Base-by-base conservation (phyloP, 2,888 invertebrate species). In the Luffia ferchaultella region DNA sequence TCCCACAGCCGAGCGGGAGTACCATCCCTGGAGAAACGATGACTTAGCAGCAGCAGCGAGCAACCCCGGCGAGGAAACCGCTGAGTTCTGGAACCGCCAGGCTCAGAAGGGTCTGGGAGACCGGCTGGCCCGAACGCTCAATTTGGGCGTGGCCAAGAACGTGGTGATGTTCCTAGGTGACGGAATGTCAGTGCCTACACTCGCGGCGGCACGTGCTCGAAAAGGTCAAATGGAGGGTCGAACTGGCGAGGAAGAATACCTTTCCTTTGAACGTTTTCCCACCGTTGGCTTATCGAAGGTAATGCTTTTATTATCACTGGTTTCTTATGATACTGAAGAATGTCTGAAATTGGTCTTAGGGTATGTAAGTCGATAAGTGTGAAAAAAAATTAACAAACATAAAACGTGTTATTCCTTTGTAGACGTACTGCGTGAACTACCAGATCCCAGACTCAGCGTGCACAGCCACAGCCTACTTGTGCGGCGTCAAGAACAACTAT, bases 101-200 rank as follows among this genome's bases (percentile, higher is more conserved):
- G 88, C 85, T 0, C 71, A 72, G 48, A 65, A 67, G 2, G 76
- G 64, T 2, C 67, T 88, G 40, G 58, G 62, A 9, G 61, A 66
- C 47, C 76, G 85, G 50, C 58, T 60, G 64, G 30, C 68, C 67
- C 48, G 53, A 74, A 50, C 46, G 7, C 40, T 40, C 40, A 15
- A 40, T 40, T 15, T 7, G 15, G 42, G 48, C 1, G 42, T 30
- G n/a, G 83, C 83, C 1, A 75, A 73, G 57, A 92, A 91, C 69
- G 74, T 90, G 9, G 88, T 92, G 46, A 74, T 92, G 67, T 91
- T 91, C 67, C 67, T 93, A 52, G 92, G 92, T 5, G 92, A 92
- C 67, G 92, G 92, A 42, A 90, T 92, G 91, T 89, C 90, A 16
- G 70, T 91, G 48, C 80, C 90, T 1, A 91, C 91, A 2, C 70